A percentile compares a stretch with the other conserved stretches of the same genome.
Evolutionary conservation across 2,888 invertebrate genomes (phyloP).

Genomic region (Hyalella azteca): DNA sequence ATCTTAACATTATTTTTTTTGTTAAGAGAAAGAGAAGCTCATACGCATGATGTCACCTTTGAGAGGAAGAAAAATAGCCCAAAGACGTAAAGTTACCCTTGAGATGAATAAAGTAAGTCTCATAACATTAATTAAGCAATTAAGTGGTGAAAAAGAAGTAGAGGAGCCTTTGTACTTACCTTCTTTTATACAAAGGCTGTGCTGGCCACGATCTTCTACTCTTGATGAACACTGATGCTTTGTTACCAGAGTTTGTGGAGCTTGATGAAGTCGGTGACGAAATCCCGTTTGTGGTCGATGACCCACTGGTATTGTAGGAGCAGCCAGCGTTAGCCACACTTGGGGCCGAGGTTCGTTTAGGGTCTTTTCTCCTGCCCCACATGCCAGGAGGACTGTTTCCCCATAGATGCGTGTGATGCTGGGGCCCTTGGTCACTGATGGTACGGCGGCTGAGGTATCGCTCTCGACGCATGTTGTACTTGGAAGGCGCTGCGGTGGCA

Average conservation of each 20-base stretch:
- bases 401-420: slow-evolving; percentile 67
- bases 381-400: slow-evolving; percentile 64
- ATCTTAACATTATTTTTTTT: too few relatives aligned
- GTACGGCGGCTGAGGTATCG: slow-evolving; percentile 48
- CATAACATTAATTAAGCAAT: too few relatives aligned
- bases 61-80: too few relatives aligned
- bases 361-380: slow-evolving; percentile 65
- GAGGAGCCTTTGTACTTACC: slow-evolving; percentile 8
- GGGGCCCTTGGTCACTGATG: slow-evolving; percentile 51
- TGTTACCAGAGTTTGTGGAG: slow-evolving; percentile 36
- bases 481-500: slow-evolving; percentile 4
- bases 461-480: slow-evolving; percentile 42
- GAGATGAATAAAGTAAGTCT: too few relatives aligned
- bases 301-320: slow-evolving; percentile 60
- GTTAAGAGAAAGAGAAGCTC: too few relatives aligned
- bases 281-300: slow-evolving; percentile 27
- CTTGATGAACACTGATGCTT: slow-evolving; percentile 68
- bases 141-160: not conserved
- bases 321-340: slow-evolving; percentile 63
- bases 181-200: slow-evolving; percentile 66
- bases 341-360: slow-evolving; percentile 75
- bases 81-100: too few relatives aligned
- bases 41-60: too few relatives aligned
- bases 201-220: slow-evolving; percentile 79
- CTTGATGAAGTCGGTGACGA: slow-evolving; percentile 25